Base-by-base conservation (phyloP, 2,888 invertebrate genomes). In the Gasteruption jaculator region DNA sequence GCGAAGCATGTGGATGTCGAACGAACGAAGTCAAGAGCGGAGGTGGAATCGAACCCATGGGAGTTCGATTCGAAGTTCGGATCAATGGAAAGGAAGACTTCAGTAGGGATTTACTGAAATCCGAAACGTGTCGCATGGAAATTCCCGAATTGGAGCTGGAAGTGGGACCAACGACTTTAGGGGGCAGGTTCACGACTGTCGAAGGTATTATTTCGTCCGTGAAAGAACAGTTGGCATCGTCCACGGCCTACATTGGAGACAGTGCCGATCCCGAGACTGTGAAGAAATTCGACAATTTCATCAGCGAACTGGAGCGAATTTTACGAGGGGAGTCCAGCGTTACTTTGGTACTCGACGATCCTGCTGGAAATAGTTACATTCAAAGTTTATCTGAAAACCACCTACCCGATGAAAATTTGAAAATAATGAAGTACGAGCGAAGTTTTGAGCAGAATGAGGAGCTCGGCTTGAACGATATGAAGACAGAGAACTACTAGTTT, bases 1-100 rank as follows among this genome's bases (percentile, higher is more conserved):
- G 99, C 68, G 94, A 95, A 11, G 65, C 67, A 0, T 99, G 99
- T 71, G 97, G 97, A 0, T 80, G 83, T 60, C 81, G 87, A 55
- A 93, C 95, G 3, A 97, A 92, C 65, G 99, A 99, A 76, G 94
- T 99, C 0, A 96, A 97, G 71, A 87, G 92, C 0, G 93, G 93
- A 0, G 79, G 87, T 12, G 95, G 95, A 0, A 83, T 96, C 22
- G 92, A 91, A 66, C 78, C 83, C 0, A 76, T 80, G 52, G 96
- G 95, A 0, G 76, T 85, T 0, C 78, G 75, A 48, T 86, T 94
- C 46, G 85, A 83, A 61, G 80, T 96, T 2, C 75, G 77, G 30
- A 75, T 97, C 4, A 76, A 77, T 0, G 74, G 74, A 26, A 77
- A 71, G 30, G 81, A 83, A 1, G 97, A 99, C 73, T 83, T 97